These are phyloP conservation scores for Watsonalla cultraria DNA, from an alignment of 2,888 invertebrate genomes.

Conservation along the genomic window DNA sequence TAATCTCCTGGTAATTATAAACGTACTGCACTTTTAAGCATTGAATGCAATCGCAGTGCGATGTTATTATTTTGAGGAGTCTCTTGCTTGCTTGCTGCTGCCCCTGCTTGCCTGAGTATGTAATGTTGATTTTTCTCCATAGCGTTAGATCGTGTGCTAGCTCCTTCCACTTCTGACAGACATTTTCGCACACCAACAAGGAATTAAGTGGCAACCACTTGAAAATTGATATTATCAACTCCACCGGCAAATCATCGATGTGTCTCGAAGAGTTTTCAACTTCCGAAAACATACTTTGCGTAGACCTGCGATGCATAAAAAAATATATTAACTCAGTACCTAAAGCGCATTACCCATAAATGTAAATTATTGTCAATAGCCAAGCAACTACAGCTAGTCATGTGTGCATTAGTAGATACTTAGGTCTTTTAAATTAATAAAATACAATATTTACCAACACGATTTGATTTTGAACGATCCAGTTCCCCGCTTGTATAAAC, in stretches of 20 bases:
- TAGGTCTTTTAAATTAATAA: background rate
- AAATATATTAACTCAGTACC: too few relatives aligned
- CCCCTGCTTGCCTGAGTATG: constrained; percentile 59
- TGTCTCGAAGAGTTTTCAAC: constrained; percentile 5
- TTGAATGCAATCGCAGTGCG: constrained; percentile 48
- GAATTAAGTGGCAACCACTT: constrained; percentile 52
- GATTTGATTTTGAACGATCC: background rate
- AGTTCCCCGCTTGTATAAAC: background rate
- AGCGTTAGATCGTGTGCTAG: constrained; percentile 46
- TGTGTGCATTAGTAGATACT: too few relatives aligned
- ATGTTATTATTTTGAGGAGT: constrained; percentile 44
- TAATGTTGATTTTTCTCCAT: constrained; percentile 51
- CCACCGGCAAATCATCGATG: constrained; percentile 57
- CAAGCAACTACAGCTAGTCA: too few relatives aligned
- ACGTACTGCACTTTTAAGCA: constrained; percentile 61
- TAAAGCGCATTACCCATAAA: too few relatives aligned
- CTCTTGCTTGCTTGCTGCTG: constrained; percentile 49
- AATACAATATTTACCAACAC: background rate
- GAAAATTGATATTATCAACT: constrained; percentile 59
- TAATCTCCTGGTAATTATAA: constrained; percentile 49
- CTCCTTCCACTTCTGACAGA: constrained; percentile 58
- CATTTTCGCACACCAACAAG: constrained; percentile 51
- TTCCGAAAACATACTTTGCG: constrained; percentile 26
- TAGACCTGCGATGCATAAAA: constrained; percentile 3
- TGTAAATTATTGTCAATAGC: too few relatives aligned